Percentiles rank a stretch among this genome's conserved stretches.
Evolutionary conservation across 2,888 invertebrate genomes (phyloP).

Genomic region (Lucinisca nassula): DNA sequence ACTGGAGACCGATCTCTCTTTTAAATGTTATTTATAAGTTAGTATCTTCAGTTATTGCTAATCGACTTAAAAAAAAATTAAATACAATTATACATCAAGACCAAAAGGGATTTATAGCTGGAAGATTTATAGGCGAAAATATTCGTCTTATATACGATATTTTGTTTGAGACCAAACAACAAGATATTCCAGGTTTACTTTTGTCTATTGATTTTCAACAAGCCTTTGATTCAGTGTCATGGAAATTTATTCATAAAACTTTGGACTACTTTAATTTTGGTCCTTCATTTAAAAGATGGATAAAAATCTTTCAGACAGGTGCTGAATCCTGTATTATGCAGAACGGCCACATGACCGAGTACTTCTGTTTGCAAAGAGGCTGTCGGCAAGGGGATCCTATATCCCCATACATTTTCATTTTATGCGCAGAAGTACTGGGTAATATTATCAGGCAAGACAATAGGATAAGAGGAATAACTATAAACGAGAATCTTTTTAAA

Average conservation of each 20-base stretch:
- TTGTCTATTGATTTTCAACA: constrained; percentile 51
- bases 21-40: constrained; percentile 50
- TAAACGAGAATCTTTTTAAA: constrained; percentile 17
- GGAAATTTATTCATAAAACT: constrained; percentile 31
- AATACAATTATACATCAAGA: constrained; percentile 16
- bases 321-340: constrained; percentile 20
- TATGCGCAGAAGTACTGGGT: constrained; percentile 36
- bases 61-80: constrained; percentile 28
- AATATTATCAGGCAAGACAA: constrained; percentile 27
- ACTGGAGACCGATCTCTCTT: constrained; percentile 44
- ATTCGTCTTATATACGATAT: constrained; percentile 48
- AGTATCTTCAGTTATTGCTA: constrained; percentile 41
- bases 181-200: constrained; percentile 33
- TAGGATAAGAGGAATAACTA: constrained; percentile 35
- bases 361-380: constrained; percentile 33
- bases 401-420: constrained; percentile 41
- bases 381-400: constrained; percentile 47
- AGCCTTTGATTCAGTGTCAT: constrained; percentile 49
- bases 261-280: constrained; percentile 47
- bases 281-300: constrained; percentile 25
- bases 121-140: constrained; percentile 43
- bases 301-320: constrained; percentile 36
- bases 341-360: constrained; percentile 29
- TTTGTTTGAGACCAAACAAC: constrained; percentile 27
- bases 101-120: constrained; percentile 47